These are phyloP conservation scores for Trichogramma evanescens DNA, from an alignment of 2,888 invertebrate species.

Conservation along the genomic window DNA sequence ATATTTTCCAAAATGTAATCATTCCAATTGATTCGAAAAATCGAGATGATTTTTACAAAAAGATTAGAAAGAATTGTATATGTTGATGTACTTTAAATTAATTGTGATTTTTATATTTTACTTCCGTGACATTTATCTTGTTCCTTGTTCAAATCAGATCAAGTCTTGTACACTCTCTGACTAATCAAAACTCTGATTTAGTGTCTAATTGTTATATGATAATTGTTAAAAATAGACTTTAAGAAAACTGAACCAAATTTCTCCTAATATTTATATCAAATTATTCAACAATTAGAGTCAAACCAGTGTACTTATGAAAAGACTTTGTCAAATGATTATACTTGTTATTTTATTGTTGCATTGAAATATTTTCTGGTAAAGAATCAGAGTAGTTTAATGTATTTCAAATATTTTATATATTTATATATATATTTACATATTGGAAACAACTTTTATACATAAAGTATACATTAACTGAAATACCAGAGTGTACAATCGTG, in stretches of 20 bases:
- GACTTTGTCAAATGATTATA: slow-evolving; percentile 20
- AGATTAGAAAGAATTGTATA: slow-evolving; percentile 7
- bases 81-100: slow-evolving; percentile 17
- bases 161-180: slow-evolving; percentile 23
- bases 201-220: slow-evolving; percentile 28
- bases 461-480: slow-evolving; percentile 13
- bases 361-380: slow-evolving; percentile 17
- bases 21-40: slow-evolving; percentile 15
- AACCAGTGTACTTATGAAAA: slow-evolving; percentile 22
- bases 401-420: slow-evolving; percentile 20
- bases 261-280: slow-evolving; percentile 19
- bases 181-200: slow-evolving; percentile 30
- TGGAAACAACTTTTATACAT: slow-evolving; percentile 20
- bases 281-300: slow-evolving; percentile 17
- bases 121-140: slow-evolving; percentile 20
- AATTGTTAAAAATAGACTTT: slow-evolving; percentile 23
- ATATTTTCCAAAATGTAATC: neutral
- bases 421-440: slow-evolving; percentile 1
- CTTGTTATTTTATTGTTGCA: slow-evolving; percentile 23
- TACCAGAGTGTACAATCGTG: slow-evolving; percentile 21
- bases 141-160: slow-evolving; percentile 24
- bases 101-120: slow-evolving; percentile 18
- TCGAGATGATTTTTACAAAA: slow-evolving; percentile 8
- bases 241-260: slow-evolving; percentile 25
- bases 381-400: slow-evolving; percentile 19